Evolutionary conservation across 2,888 invertebrate species (phyloP).

Genomic region (Habroteleia sp.): DNA sequence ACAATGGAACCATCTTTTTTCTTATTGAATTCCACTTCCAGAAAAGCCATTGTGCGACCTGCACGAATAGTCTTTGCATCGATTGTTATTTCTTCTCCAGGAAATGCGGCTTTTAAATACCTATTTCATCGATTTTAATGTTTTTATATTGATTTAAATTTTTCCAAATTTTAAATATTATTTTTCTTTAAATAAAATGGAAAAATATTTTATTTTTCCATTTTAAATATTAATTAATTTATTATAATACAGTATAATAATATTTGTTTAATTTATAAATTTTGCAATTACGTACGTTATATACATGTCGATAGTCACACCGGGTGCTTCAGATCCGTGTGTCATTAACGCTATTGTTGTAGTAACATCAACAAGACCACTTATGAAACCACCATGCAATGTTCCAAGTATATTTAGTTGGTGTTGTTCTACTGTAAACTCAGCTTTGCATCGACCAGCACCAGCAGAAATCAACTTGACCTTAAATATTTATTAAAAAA

Average conservation of each 20-base stretch:
- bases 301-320: conserved; percentile 92
- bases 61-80: conserved; percentile 89
- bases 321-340: conserved; percentile 84
- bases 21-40: conserved; percentile 89
- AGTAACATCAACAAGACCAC: conserved; percentile 88
- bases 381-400: conserved; percentile 93
- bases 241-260: no score
- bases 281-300: no score
- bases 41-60: conserved; percentile 91
- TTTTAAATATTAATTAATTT: no score
- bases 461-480: conserved; percentile 83
- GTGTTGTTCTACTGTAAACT: conserved; percentile 88
- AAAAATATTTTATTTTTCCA: no score
- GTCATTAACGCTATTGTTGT: conserved; percentile 91
- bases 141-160: neutral
- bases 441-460: conserved; percentile 88
- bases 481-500: conserved; percentile 70
- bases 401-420: conserved; percentile 89
- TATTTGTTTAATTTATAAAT: no score
- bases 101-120: conserved; percentile 88
- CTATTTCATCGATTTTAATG: conserved; percentile 82
- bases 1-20: conserved; percentile 88
- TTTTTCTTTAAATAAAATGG: no score
- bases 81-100: conserved; percentile 90
- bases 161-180: no score